Percentiles rank a stretch among this genome's conserved stretches.
Evolutionary conservation across 2,113 vertebrate genomes (phyloP).

Genomic region (Acanthochromis polyacanthus): DNA sequence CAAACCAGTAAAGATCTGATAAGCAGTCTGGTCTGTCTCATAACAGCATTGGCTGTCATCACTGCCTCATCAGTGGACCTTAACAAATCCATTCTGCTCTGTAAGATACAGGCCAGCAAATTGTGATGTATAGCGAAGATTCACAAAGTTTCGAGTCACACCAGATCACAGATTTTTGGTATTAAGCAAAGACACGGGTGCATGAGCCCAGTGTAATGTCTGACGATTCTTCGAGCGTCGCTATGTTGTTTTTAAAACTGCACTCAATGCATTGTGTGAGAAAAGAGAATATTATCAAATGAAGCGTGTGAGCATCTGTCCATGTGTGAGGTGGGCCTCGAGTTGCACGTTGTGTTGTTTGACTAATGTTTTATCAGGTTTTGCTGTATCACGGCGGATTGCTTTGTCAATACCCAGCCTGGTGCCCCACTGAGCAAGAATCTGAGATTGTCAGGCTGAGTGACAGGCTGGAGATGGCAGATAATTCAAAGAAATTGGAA

Average conservation of each 20-base stretch:
- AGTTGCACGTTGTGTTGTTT: constrained; percentile 75
- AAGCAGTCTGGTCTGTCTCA: constrained; percentile 70
- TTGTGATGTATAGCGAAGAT: constrained; percentile 12
- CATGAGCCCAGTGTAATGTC: background rate
- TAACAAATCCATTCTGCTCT: constrained; percentile 58
- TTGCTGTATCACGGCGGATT: constrained; percentile 93
- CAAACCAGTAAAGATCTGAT: constrained; percentile 75
- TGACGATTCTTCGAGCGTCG: background rate
- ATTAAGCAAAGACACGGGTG: constrained; percentile 11
- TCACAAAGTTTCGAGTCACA: constrained; percentile 25
- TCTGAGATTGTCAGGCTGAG: constrained; percentile 92
- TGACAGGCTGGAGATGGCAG: constrained; percentile 97
- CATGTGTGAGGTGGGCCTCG: constrained; percentile 23
- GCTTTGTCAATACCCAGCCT: constrained; percentile 98
- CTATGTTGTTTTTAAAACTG: background rate
- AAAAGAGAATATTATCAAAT: background rate
- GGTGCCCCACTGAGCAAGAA: constrained; percentile 88
- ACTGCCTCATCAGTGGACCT: constrained; percentile 51
- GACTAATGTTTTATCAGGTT: constrained; percentile 92
- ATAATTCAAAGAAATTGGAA: constrained; percentile 99
- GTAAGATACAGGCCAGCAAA: constrained; percentile 33
- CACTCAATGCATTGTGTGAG: background rate
- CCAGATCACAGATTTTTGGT: constrained; percentile 11
- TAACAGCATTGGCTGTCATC: constrained; percentile 59
- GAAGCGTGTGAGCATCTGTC: background rate